These are phyloP conservation scores for Sterrhoptilus dennistouni DNA, from an alignment of 2,113 vertebrate genomes.

Conservation along the genomic window DNA sequence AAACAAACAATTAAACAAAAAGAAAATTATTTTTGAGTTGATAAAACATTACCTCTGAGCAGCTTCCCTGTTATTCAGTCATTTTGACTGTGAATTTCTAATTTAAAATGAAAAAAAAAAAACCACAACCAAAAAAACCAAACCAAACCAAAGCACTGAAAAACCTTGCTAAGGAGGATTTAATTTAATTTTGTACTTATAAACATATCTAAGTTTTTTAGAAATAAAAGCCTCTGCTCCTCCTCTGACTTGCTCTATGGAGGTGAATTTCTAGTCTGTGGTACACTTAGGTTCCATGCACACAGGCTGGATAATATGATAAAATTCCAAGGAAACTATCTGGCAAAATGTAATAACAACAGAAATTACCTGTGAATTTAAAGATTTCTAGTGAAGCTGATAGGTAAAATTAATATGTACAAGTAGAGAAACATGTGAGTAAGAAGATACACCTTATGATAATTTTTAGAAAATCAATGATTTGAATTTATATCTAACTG, in stretches of 20 bases:
- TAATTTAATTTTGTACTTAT: not conserved
- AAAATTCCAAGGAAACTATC: not conserved
- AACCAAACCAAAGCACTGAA: not conserved
- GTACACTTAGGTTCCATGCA: not conserved
- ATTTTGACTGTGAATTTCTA: not conserved
- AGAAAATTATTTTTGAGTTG: not conserved
- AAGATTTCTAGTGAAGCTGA: not conserved
- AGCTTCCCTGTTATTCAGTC: not conserved
- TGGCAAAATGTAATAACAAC: not conserved
- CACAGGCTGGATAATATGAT: not conserved
- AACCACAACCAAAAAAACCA: too few species aligned
- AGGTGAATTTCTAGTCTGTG: not conserved
- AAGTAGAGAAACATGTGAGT: not conserved
- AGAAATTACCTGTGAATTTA: not conserved
- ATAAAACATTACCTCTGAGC: not conserved
- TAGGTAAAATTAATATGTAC: not conserved
- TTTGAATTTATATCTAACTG: not conserved
- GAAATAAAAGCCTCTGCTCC: not conserved
- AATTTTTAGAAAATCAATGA: not conserved
- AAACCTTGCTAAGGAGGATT: not conserved
- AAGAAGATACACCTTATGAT: fast-evolving
- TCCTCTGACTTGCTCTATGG: not conserved
- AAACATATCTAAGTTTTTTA: fast-evolving
- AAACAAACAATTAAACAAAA: not conserved
- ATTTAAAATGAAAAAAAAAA: not conserved